Conservation (phyloP, 1,140 invertebrate genomes). For the Fopius arisanus region DNA sequence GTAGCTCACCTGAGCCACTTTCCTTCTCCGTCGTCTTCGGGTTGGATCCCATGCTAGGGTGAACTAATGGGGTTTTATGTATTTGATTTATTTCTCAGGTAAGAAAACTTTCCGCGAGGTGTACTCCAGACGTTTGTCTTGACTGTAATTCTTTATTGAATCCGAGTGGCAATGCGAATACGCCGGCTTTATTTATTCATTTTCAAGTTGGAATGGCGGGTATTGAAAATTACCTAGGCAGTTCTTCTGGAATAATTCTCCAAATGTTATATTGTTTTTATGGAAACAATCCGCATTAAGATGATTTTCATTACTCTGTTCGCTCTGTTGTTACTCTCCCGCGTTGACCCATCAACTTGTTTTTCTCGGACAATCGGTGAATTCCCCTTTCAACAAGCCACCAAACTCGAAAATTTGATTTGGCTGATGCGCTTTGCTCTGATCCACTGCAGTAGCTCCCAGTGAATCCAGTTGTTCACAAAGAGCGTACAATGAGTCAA, state of each 20-base stretch:
- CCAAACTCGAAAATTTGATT: slow-evolving; percentile 54
- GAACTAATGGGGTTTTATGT: slow-evolving; percentile 3
- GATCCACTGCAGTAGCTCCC: slow-evolving; percentile 38
- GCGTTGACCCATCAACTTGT: neutral
- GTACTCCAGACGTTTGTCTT: neutral
- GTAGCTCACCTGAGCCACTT: slow-evolving; percentile 13
- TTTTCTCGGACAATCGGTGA: slow-evolving; percentile 18
- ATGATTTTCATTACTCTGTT: neutral
- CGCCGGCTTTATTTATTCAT: no score
- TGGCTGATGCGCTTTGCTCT: slow-evolving; percentile 34
- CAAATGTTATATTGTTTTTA: no score
- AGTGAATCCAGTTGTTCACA: slow-evolving; percentile 5
- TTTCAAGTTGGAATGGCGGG: no score
- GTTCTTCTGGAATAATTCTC: no score
- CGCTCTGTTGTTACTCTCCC: neutral
- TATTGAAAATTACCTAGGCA: no score
- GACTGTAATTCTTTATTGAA: neutral
- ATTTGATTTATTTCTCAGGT: neutral
- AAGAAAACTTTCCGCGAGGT: slow-evolving; percentile 29
- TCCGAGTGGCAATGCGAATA: neutral
- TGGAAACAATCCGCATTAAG: no score
- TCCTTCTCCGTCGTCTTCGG: neutral
- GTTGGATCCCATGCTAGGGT: neutral
- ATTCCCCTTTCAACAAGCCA: slow-evolving; percentile 20
- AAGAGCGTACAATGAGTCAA: neutral